Base-by-base conservation (phyloP, 2,888 invertebrate genomes). In the Pseudococcus viburni region DNA sequence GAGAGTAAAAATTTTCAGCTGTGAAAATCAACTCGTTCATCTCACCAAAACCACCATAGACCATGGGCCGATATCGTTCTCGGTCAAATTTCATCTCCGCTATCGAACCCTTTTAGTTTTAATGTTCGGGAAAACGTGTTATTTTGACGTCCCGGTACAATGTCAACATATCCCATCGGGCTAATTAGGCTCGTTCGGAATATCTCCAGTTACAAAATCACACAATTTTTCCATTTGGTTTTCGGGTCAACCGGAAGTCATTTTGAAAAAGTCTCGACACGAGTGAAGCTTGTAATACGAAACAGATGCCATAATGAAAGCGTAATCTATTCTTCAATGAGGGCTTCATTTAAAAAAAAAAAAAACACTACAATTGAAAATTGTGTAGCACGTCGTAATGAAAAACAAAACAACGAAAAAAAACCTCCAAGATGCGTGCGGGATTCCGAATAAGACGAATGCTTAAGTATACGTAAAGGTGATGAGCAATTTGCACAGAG, bases 391-490 rank as follows among this genome's bases (percentile, higher is more conserved):
- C 42, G 9, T 42, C 5, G 9, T 42, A 42, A 42, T 42, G 42
- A 42, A 42, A 42, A 51, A 15, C 51, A 12, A 15, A 51, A 51
- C 51, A 51, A n/a, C 17, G 59, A 59, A 22, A 64, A 64, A 64
- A 64, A 64, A 64, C n/a, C 59, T n/a, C 59, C 1, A 64, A 64
- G 64, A 22, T 64, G 22, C 64, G 64, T 64, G 64, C 64, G 22
- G 64, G 64, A 22, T 64, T 64, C 22, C 64, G 17, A 73, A 33
- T 73, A 73, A 33, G 73, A 73, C 73, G 73, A 73, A 73, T 73
- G 73, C 39, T 73, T 73, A 73, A 73, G 73, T 73, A 73, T 33
- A 64, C 64, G 22, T 22, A 64, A 64, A 64, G 64, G 64, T 64
- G 64, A 64, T 64, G 64, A 64, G 64, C 64, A 64, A 64, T 64